Evolutionary conservation across 2,888 invertebrate species (phyloP).

Genomic region (Macrosiphum euphorbiae): DNA sequence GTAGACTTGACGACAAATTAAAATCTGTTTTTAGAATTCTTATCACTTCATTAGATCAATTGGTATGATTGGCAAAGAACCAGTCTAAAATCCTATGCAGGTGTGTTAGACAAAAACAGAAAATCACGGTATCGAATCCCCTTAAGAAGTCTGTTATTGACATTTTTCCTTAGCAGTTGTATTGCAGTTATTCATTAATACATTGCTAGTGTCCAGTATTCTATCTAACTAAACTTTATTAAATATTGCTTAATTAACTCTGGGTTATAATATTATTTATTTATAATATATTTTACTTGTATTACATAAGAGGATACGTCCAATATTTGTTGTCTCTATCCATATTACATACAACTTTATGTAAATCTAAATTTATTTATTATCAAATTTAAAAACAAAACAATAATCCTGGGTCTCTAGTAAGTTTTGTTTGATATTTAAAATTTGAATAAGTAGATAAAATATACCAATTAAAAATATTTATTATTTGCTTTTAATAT

Average conservation of each 20-base stretch:
- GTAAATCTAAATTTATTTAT: not conserved
- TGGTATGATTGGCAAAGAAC: too few species aligned
- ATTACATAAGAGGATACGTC: not conserved
- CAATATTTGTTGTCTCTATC: not conserved
- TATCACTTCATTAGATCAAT: too few species aligned
- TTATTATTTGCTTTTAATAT: too few species aligned
- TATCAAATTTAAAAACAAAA: not conserved
- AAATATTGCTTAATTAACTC: not conserved
- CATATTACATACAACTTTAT: not conserved
- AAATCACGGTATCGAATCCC: too few species aligned
- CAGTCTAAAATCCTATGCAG: too few species aligned
- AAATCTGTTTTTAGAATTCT: too few species aligned
- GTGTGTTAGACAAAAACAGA: too few species aligned
- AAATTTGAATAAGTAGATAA: not conserved
- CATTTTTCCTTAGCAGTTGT: too few species aligned
- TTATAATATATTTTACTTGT: not conserved
- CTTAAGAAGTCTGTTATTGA: not conserved
- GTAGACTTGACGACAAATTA: too few species aligned
- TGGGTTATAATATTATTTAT: not conserved
- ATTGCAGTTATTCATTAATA: not conserved
- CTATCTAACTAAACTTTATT: too few species aligned
- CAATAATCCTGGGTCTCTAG: not conserved
- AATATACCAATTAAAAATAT: not conserved
- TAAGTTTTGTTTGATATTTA: not conserved
- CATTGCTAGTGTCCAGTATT: not conserved